These are phyloP conservation scores for Cydia strobilella DNA, from an alignment of 1,140 invertebrate species.

Conservation along the genomic window DNA sequence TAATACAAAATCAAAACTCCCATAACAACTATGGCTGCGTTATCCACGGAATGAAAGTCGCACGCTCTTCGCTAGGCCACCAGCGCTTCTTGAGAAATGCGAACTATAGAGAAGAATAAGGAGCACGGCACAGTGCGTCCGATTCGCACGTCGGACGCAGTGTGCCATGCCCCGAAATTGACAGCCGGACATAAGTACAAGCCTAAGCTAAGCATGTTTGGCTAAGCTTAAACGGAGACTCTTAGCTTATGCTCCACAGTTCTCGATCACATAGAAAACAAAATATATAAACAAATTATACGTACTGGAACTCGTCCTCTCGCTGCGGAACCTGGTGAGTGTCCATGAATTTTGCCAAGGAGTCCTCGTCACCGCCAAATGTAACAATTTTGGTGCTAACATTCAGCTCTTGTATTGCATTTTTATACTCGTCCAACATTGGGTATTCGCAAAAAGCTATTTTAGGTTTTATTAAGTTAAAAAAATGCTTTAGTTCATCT, in stretches of 20 bases:
- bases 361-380: conserved; percentile 44
- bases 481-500: conserved; percentile 45
- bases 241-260: too few relatives aligned
- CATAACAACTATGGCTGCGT: too few relatives aligned
- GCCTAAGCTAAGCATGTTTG: not conserved
- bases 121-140: too few relatives aligned
- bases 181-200: too few relatives aligned
- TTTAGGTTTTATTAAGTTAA: conserved; percentile 44
- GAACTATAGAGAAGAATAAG: not conserved
- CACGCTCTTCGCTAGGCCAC: too few relatives aligned
- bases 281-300: conserved; percentile 28
- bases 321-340: conserved; percentile 37
- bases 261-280: too few relatives aligned
- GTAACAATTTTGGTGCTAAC: conserved; percentile 43
- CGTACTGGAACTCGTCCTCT: conserved; percentile 51
- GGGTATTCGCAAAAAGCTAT: conserved; percentile 54
- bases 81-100: too few relatives aligned
- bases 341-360: conserved; percentile 45
- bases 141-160: too few relatives aligned
- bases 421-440: conserved; percentile 37
- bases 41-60: too few relatives aligned
- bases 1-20: too few relatives aligned
- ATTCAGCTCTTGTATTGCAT: conserved; percentile 39
- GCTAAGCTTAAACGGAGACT: not conserved
- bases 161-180: too few relatives aligned